Evolutionary conservation across 2,113 vertebrate species (phyloP), one percentile per base, ranked within the genome.

Genomic region (Macheiramphus alcinus): DNA sequence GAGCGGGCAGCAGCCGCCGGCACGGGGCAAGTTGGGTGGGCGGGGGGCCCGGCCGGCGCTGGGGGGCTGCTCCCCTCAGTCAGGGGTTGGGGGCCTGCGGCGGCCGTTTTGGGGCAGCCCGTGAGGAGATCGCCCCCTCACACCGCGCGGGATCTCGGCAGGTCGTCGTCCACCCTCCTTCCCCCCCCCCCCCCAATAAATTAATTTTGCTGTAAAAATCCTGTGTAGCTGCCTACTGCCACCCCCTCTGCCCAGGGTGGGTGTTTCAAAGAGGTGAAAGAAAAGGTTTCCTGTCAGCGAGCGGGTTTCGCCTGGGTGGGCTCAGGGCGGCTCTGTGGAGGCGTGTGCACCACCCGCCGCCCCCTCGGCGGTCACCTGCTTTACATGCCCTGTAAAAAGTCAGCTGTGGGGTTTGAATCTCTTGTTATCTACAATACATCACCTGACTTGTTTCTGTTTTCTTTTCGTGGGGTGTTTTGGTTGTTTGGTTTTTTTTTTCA

Each of bases 391-490:
- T 10, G 31, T 11, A 8, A 31, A 21, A 67, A 55, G 45, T 48
- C 76, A 42, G 58, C 72, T 19, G n/a, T 21, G 22, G 40, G 29
- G 19, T 32, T 6, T 25, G 55, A 18, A 17, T 25, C 10, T 55
- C 40, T 11, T 17, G 2, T 67, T 19, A 22, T 3, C 19, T 19
- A 0, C 34, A 2, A 2, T 10, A 16, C 2, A 5, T 25, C 72
- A 36, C 71, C 18, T 8, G 19, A 7, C 10, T 59, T 29, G 9
- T 3, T 55, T 40, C 27, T 84, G 19, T 5, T 79, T n/a, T 10
- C 14, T 36, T 43, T 7, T 14, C 4, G 50, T 52, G 50, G 26
- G 50, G 26, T 52, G 26, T 52, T 52, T 15, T 27, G 50, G 25
- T 50, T 50, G 23, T 50, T 25, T 4, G 13, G 13, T 21, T 32